phyloP scores from a whole-genome alignment of 2,888 invertebrate species.

The Stegophylla sp. region DNA sequence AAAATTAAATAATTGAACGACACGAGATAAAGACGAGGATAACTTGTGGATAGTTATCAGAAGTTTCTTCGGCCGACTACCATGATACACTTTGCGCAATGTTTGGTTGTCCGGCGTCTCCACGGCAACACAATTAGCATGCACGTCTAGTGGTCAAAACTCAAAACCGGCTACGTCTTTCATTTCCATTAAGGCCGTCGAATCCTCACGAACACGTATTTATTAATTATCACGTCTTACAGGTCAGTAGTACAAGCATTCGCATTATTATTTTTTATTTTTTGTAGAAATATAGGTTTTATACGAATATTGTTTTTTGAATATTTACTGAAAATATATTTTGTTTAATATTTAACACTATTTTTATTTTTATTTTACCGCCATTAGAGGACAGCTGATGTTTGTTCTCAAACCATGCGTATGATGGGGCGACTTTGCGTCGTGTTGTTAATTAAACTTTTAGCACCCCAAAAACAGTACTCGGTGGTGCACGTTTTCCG shows the following conservation, averaged over 20 bases:
- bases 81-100: no score
- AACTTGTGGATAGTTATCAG: slow-evolving; percentile 22
- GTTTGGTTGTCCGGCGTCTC: slow-evolving; percentile 55
- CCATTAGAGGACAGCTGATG: slow-evolving; percentile 15
- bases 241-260: slow-evolving; percentile 26
- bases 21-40: background rate
- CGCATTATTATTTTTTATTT: background rate
- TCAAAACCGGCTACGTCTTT: slow-evolving; percentile 46
- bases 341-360: background rate
- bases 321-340: background rate
- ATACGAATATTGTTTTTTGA: background rate
- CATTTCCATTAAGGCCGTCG: slow-evolving; percentile 28
- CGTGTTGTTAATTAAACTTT: slow-evolving; percentile 2
- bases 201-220: slow-evolving; percentile 40
- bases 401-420: slow-evolving; percentile 10
- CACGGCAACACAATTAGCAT: slow-evolving; percentile 57
- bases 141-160: slow-evolving; percentile 44
- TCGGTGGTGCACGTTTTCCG: background rate
- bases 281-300: background rate
- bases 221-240: background rate
- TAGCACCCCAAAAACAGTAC: slow-evolving; percentile 9
- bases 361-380: background rate
- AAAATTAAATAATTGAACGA: no score
- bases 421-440: background rate
- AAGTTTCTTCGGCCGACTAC: slow-evolving; percentile 19